Conservation (phyloP, 2,888 invertebrate genomes). For the Agrotis clavis region DNA sequence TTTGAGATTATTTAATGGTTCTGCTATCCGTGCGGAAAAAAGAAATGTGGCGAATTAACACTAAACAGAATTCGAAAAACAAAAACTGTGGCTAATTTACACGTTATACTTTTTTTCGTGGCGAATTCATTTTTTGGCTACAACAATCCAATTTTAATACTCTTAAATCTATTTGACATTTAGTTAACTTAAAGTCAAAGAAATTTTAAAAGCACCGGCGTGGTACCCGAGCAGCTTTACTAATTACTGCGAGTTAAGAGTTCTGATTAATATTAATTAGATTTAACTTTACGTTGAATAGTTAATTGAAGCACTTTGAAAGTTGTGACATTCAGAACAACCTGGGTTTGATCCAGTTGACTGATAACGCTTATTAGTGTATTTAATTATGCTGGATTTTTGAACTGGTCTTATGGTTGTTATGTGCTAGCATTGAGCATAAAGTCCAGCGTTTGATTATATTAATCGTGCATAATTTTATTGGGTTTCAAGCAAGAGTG, state of each 20-base stretch:
- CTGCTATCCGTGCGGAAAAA: too few relatives aligned
- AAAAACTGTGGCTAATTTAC: too few relatives aligned
- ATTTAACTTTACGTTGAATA: constrained; percentile 53
- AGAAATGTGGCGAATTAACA: too few relatives aligned
- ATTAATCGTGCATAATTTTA: too few relatives aligned
- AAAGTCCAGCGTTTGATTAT: too few relatives aligned
- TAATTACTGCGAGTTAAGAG: constrained; percentile 30
- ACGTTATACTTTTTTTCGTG: too few relatives aligned
- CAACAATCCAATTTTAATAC: background rate
- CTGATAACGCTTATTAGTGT: background rate
- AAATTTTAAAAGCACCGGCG: constrained; percentile 26
- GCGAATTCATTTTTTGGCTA: too few relatives aligned
- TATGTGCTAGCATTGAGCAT: too few relatives aligned
- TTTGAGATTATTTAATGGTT: too few relatives aligned
- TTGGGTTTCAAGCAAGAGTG: too few relatives aligned
- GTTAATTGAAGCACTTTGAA: constrained; percentile 28
- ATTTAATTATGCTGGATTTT: background rate
- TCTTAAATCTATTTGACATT: constrained; percentile 54
- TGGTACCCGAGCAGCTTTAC: constrained; percentile 25
- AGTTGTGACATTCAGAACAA: constrained; percentile 18
- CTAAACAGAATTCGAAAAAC: too few relatives aligned
- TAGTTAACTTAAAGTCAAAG: constrained; percentile 36
- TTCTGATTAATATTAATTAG: constrained; percentile 60
- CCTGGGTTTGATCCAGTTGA: background rate
- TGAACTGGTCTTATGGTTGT: too few relatives aligned